Evolutionary conservation across 2,113 vertebrate genomes (phyloP).

Genomic region (Sceloporus tristichus): DNA sequence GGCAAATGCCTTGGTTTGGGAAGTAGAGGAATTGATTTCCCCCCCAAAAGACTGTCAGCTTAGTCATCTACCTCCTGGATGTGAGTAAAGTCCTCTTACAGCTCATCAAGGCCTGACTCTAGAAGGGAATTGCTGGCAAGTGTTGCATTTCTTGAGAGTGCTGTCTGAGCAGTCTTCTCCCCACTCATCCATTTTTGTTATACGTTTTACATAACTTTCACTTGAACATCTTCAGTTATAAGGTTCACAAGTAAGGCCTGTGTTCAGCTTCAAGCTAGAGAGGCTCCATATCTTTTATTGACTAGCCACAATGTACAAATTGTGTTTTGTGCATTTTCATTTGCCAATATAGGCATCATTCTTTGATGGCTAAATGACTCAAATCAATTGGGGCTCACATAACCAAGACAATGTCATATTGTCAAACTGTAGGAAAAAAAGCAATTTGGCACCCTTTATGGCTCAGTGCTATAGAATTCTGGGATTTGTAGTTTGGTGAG

Average conservation of each 20-base stretch:
- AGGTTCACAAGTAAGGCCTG: not conserved
- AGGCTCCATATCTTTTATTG: not conserved
- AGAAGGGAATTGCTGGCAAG: not conserved
- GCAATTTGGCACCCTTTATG: too few species aligned
- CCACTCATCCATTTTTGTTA: not conserved
- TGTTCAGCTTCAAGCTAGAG: not conserved
- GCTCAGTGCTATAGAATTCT: too few species aligned
- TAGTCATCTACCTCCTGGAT: slow-evolving; percentile 48
- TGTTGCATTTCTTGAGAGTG: not conserved
- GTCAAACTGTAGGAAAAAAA: too few species aligned
- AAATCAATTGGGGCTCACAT: too few species aligned
- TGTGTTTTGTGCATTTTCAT: too few species aligned
- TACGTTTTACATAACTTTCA: not conserved
- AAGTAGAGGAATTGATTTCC: slow-evolving; percentile 35
- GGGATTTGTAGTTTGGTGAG: too few species aligned
- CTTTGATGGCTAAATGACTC: too few species aligned
- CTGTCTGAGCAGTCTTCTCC: not conserved
- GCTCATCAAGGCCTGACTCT: slow-evolving; percentile 9
- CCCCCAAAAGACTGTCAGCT: slow-evolving; percentile 43
- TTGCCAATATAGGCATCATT: too few species aligned
- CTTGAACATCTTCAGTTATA: not conserved
- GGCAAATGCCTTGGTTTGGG: slow-evolving; percentile 37
- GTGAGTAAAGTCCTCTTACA: slow-evolving; percentile 25
- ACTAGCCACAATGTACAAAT: too few species aligned
- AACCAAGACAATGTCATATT: too few species aligned